Evolutionary conservation across 2,113 vertebrate genomes (phyloP), one percentile per base, ranked within the genome.

Genomic region (Tricholaema leucomelas): DNA sequence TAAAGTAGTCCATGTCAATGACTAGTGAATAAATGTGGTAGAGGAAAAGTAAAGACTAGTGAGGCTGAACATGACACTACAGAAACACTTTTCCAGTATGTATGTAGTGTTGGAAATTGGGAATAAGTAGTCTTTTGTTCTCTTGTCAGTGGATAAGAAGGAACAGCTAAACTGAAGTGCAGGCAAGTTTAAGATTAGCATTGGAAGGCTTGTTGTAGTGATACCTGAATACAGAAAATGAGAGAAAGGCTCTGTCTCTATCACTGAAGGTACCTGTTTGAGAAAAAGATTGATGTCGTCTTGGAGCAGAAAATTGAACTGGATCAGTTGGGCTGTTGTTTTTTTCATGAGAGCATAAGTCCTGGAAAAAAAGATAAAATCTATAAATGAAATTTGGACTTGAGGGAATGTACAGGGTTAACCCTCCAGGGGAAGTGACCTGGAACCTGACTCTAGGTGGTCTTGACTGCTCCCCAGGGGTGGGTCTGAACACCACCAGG

Each of bases 21-120:
- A 50, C 11, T 3, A 1, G 28, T 3, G 61, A n/a, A 31, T 7
- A 23, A 18, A 10, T 79, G 23, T 42, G 33, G 7, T 38, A 28
- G 33, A 69, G 16, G 21, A 75, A 8, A 11, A 40, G 24, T 59
- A 38, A 63, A 33, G 5, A 28, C 7, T 28, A 6, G 21, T 58
- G 24, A 48, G 5, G 5, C 19, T 65, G 36, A 35, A 73, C 40
- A 64, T 70, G 2, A 24, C 6, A 8, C 30, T 2, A 0, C 18
- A 18, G 13, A 5, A 76, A 42, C 6, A 5, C 24, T 79, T 72
- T 56, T 50, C 30, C 61, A 3, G 2, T 44, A 3, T 44, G 2
- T 46, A 13, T 12, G 2, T 71, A 61, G 24, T 0, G 0, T 11
- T 87, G 40, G 8, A 54, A 72, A 65, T 35, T 48, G 8, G 4